Base-by-base conservation (phyloP, 30 jellyfish, hydroid and myxozoan species). In the Pseudorhiza aurosa region DNA sequence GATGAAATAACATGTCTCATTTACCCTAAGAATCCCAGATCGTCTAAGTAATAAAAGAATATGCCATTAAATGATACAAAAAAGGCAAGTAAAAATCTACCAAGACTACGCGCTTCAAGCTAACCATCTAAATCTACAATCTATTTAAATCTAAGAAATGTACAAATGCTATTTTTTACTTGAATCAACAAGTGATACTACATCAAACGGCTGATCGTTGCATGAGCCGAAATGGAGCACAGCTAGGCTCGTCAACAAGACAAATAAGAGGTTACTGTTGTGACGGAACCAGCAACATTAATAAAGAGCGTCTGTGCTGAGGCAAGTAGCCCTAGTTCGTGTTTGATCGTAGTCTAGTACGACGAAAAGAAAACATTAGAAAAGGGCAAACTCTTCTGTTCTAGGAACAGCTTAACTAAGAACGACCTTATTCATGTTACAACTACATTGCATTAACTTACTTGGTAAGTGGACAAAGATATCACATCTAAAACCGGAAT, bases 141-240 rank as follows among this genome's bases (percentile, higher is more conserved):
- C 83, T 70, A 47, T 70, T 55, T 70, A 70, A 49, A 70, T 70
- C 83, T 70, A 70, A 49, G 32, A 70, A 70, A 70, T 70, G 42
- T 70, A 70, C 83, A 46, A 70, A 70, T 19, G 68, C 51, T 8
- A 70, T 37, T 47, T 68, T 49, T 47, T 39, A 46, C 63, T 68
- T 59, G 75, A 68, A 68, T 68, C 82, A 68, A 68, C 64, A 39
- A 68, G 63, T 19, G 42, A n/a, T 31, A n/a, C 50, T 68, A 2
- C 17, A 42, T 7, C 40, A 39, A 29, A 64, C 67, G 17, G 12
- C 2, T 2, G 67, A n/a, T 3, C 24, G 35, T 53, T 53, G 67
- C 22, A 15, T 1, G 17, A n/a, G 22, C 35, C 33, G 4, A 53
- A 6, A 53, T 14, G 5, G 24, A n/a, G 22, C 22, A 53, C 36